Evolutionary conservation across 1,140 invertebrate genomes (phyloP).

Genomic region (Phymorhynchus buccinoides): DNA sequence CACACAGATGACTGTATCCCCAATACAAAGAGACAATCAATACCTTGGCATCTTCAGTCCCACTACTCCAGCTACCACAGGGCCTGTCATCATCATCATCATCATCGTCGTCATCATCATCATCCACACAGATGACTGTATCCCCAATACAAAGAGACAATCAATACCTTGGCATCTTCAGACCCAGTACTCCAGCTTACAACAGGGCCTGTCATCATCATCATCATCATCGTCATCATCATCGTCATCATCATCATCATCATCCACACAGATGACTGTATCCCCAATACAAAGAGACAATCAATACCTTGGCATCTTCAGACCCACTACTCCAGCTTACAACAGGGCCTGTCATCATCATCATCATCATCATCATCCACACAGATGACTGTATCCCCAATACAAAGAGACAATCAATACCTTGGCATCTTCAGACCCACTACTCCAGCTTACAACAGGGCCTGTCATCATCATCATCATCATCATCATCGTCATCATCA

Average conservation of each 20-base stretch:
- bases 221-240: background rate
- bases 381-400: too few relatives aligned
- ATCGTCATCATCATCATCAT: background rate
- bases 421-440: background rate
- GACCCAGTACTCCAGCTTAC: background rate
- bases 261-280: too few relatives aligned
- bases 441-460: background rate
- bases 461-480: too few relatives aligned
- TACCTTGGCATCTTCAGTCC: background rate
- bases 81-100: too few relatives aligned
- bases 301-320: slow-evolving; percentile 92
- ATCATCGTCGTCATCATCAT: too few relatives aligned
- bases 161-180: slow-evolving; percentile 10
- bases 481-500: too few relatives aligned
- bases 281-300: too few relatives aligned
- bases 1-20: too few relatives aligned
- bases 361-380: background rate
- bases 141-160: too few relatives aligned
- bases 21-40: too few relatives aligned
- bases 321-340: slow-evolving; percentile 85
- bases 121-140: too few relatives aligned
- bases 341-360: background rate
- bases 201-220: slow-evolving; percentile 76
- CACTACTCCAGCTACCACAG: background rate
- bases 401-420: too few relatives aligned